These are phyloP conservation scores for Illadopsis cleaveri DNA, from an alignment of 2,113 vertebrate genomes.

Conservation along the genomic window DNA sequence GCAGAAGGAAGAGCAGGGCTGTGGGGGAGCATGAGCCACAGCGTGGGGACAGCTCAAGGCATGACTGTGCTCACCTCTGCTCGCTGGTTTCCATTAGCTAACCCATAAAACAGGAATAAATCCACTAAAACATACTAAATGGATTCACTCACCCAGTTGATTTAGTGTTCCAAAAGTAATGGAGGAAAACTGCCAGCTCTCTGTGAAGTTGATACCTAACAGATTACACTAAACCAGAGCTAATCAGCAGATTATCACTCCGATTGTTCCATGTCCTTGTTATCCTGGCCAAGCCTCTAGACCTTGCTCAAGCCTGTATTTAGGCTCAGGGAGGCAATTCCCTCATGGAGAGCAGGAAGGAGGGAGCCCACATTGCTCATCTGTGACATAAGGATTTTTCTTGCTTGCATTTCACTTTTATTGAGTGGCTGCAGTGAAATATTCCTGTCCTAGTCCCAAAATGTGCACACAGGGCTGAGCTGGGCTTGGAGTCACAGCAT, in stretches of 20 bases:
- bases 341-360: background rate
- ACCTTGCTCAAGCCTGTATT: background rate
- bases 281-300: background rate
- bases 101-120: background rate
- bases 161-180: background rate
- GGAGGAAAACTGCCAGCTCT: background rate
- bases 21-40: background rate
- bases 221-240: slow-evolving; percentile 5
- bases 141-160: background rate
- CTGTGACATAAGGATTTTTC: background rate
- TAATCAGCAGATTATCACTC: slow-evolving; percentile 23
- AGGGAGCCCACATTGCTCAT: background rate
- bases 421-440: background rate
- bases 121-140: background rate
- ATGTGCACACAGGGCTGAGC: background rate
- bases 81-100: background rate
- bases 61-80: background rate
- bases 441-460: background rate
- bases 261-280: background rate
- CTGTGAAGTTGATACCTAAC: background rate
- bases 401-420: background rate
- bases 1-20: background rate
- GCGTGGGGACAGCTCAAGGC: background rate
- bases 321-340: background rate
- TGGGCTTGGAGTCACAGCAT: accelerated